Base-by-base conservation (phyloP, 2,888 invertebrate species). In the Homarus gammarus region DNA sequence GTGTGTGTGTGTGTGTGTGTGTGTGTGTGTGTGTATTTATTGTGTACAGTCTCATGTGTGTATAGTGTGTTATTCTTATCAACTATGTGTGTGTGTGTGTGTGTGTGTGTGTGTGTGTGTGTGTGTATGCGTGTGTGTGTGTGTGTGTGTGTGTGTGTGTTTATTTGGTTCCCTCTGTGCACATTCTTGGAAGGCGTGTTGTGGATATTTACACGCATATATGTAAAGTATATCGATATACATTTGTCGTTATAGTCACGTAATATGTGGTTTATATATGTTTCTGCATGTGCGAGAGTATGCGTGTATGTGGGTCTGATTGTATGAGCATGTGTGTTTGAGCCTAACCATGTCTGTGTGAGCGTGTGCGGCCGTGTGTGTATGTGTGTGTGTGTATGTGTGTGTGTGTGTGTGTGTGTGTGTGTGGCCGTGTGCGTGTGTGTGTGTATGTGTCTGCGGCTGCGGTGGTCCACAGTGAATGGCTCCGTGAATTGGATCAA, bases 401-500 rank as follows among this genome's bases (percentile, higher is more conserved):
- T 44, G 83, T 83, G 83, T 68, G 40, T 68, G 83, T 77, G 77
- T 85, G 77, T 77, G 77, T 64, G 77, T 77, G 64, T 40, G 40
- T 61, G 75, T 56, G 40, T 85, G 51, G 44, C 49, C 31, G 82
- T 83, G 49, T 44, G 49, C 40, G 31, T 70, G 40, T 83, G 70
- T 70, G 38, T 70, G 44, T 83, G 27, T 70, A 3, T 51, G 44
- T 70, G 44, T 38, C 70, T 68, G 68, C 44, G 44, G 36, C 31
- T 18, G 36, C 33, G 33, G n/a, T 49, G 27, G 73, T 36, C 64
- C 27, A 15, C 27, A 27, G 44, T 40, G 85, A 61, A 51, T 73
- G 85, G 64, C 77, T 56, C 33, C 44, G 40, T 85, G 77, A 85
- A 85, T 85, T 85, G 85, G 85, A 85, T 85, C 85, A 85, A 85